Evolutionary conservation across 1,140 invertebrate species (phyloP), one percentile per base, ranked within the genome.

Genomic region (Leptopilina clavipes): DNA sequence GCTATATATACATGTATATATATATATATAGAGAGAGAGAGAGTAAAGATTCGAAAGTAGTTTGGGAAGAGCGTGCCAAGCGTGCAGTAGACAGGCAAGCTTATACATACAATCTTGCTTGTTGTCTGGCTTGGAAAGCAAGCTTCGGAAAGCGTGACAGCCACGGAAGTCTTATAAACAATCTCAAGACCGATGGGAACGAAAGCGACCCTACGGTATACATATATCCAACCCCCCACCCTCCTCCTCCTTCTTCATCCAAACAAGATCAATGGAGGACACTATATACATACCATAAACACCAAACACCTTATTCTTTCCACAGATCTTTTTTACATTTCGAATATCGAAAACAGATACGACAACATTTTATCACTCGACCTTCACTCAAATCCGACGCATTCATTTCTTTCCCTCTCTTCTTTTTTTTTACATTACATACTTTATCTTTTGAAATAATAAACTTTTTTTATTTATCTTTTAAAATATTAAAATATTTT

Each of bases 101-200:
- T 86, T 86, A 86, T 86, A 85, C 85, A 86, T 85, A 84, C 85
- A 85, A 86, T 84, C 85, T 82, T 75, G 80, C 82, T 86, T 84
- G 85, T 86, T 86, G 85, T 85, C 82, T 82, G 82, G 81, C 82
- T 80, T 79, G 76, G 80, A 77, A 74, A 31, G 65, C 70, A 75
- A 81, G 79, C 81, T 81, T 83, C 80, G 81, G 79, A 84, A 82
- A 79, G 81, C 78, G 81, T 80, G 84, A 81, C 82, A 85, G 80
- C 82, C 73, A 79, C 78, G 80, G 81, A 85, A 86, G 84, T 86
- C 82, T 86, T 86, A 86, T 86, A 86, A 86, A 86, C 83, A 86
- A 86, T 81, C 81, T 81, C 78, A 80, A 76, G 80, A 83, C 79
- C 75, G 81, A 80, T 76, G 82, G 78, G 76, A 85, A 79, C 78